Percentiles rank a stretch among this genome's conserved stretches.
phyloP scores from a whole-genome alignment of 2,113 vertebrate species.

The Boulengeromyrus knoepffleri region DNA sequence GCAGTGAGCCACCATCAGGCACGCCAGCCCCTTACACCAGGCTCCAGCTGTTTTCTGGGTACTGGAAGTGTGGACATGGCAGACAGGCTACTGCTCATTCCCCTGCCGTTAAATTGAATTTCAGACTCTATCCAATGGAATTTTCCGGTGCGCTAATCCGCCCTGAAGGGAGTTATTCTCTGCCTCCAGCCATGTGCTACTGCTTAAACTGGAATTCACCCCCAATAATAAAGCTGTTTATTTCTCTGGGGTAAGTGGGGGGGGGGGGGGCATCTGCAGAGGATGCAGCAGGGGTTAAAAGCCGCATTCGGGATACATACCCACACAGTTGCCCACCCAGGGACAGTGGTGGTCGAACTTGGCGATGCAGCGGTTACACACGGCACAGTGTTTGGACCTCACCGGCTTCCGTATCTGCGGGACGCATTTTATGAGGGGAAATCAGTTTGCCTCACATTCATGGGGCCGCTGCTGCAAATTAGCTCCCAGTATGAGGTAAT shows the following conservation, averaged over 20 bases:
- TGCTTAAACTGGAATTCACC: slow-evolving; percentile 13
- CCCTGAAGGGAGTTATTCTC: slow-evolving; percentile 5
- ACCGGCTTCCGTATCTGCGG: slow-evolving; percentile 94
- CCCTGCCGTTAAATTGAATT: background rate
- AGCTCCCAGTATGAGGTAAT: background rate
- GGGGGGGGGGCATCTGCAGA: background rate
- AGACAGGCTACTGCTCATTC: background rate
- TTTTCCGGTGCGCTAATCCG: slow-evolving; percentile 1
- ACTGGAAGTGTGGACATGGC: background rate
- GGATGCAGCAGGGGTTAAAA: background rate
- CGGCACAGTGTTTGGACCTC: slow-evolving; percentile 95
- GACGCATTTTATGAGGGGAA: background rate
- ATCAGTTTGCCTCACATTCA: background rate
- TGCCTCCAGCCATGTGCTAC: background rate
- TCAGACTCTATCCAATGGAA: background rate
- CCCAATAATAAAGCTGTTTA: background rate
- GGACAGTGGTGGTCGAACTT: slow-evolving; percentile 99
- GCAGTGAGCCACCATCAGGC: background rate
- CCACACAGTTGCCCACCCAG: slow-evolving; percentile 98
- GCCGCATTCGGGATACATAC: slow-evolving; percentile 58
- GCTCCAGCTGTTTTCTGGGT: background rate
- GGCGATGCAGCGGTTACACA: slow-evolving; percentile 95
- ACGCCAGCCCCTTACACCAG: background rate
- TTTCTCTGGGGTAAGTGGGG: background rate
- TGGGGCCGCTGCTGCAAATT: background rate